Evolutionary conservation across 2,888 invertebrate species (phyloP).

Genomic region (Eretmocerus hayati): DNA sequence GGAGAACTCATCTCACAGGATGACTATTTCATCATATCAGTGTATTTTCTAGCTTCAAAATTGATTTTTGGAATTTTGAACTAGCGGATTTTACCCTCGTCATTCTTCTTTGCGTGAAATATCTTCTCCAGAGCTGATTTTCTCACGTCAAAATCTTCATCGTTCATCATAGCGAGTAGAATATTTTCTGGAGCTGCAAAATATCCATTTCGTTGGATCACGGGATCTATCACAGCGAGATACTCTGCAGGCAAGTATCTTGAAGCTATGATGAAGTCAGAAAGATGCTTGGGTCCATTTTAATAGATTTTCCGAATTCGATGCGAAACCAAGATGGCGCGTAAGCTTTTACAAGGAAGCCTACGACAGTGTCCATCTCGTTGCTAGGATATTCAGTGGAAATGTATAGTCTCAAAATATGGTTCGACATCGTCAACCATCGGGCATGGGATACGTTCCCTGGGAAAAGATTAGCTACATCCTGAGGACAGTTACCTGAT

Average conservation of each 20-base stretch:
- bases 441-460: too few relatives aligned
- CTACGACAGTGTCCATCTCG: background rate
- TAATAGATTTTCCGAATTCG: conserved; percentile 13
- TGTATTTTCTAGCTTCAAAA: background rate
- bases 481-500: conserved; percentile 10
- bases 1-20: background rate
- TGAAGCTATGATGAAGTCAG: conserved; percentile 12
- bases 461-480: too few relatives aligned
- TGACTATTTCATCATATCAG: background rate
- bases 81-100: background rate
- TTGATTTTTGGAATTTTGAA: background rate
- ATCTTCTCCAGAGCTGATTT: conserved; percentile 1
- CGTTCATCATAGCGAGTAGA: conserved; percentile 3
- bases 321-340: conserved; percentile 24
- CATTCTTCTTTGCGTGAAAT: background rate
- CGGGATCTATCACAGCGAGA: background rate
- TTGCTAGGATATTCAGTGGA: background rate
- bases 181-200: conserved; percentile 9
- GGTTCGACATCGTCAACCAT: conserved; percentile 11
- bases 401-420: conserved; percentile 10
- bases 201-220: background rate
- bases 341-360: conserved; percentile 21
- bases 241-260: conserved; percentile 8
- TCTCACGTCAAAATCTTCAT: conserved; percentile 2
- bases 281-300: conserved; percentile 20